Evolutionary conservation across 2,797 vertebrate species (phyloP).

Genomic region (Myotis pilosus): DNA sequence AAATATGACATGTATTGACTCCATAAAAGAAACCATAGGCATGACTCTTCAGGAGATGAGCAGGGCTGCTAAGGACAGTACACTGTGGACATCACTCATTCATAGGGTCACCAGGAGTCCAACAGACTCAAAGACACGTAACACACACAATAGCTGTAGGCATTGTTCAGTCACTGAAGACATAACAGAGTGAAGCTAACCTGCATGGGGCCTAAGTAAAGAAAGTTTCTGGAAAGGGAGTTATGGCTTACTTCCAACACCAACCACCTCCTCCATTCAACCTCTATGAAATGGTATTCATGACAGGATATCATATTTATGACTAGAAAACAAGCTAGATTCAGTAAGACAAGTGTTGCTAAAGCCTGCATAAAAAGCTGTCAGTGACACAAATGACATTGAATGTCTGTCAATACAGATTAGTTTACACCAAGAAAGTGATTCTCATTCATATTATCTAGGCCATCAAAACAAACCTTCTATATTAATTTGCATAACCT

Average conservation of each 20-base stretch:
- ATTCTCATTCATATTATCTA: slow-evolving; percentile 42
- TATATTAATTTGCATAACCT: slow-evolving; percentile 30
- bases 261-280: slow-evolving; percentile 4
- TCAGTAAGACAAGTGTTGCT: not conserved
- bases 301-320: not conserved
- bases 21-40: not conserved
- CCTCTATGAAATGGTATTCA: not conserved
- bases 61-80: too few relatives aligned
- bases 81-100: too few relatives aligned
- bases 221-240: slow-evolving; percentile 28
- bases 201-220: not conserved
- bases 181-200: not conserved
- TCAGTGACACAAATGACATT: slow-evolving; percentile 29
- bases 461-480: slow-evolving; percentile 33
- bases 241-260: not conserved
- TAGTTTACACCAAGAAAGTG: slow-evolving; percentile 35
- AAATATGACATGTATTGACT: not conserved
- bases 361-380: slow-evolving; percentile 49
- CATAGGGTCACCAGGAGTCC: not conserved
- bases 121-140: not conserved
- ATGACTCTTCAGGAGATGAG: too few relatives aligned
- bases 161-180: slow-evolving; percentile 4
- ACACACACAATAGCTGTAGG: not conserved
- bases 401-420: not conserved
- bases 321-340: slow-evolving; percentile 5